Evolutionary conservation across 2,113 vertebrate genomes (phyloP).

Genomic region (Oreocharis arfaki): DNA sequence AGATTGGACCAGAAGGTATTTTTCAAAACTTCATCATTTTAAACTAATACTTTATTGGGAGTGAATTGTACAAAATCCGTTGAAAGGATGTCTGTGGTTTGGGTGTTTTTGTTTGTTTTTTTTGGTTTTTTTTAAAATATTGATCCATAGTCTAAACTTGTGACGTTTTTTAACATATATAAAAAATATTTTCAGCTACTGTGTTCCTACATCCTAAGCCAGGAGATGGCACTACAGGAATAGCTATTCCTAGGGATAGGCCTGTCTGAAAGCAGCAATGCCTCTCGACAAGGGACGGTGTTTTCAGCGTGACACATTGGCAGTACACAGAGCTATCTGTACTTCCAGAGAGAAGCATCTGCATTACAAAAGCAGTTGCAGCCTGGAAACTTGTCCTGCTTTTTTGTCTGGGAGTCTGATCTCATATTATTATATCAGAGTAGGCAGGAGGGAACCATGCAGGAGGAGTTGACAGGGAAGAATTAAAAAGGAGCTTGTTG

Average conservation of each 20-base stretch:
- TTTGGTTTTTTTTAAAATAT: too few relatives aligned
- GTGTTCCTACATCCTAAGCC: neutral
- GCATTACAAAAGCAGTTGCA: neutral
- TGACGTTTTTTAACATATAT: neutral
- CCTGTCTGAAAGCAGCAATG: neutral
- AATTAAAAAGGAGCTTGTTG: neutral
- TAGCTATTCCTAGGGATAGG: neutral
- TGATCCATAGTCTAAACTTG: neutral
- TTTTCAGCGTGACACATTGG: neutral
- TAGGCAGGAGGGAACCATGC: neutral
- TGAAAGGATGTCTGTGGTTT: neutral
- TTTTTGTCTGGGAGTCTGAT: neutral
- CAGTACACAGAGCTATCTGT: neutral
- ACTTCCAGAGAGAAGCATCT: neutral
- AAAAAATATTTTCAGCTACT: neutral
- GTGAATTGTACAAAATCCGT: neutral
- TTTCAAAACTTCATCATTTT: neutral
- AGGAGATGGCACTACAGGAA: slow-evolving; percentile 43
- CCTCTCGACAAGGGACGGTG: rapidly evolving
- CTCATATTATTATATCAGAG: neutral
- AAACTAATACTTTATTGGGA: neutral
- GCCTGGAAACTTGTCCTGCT: neutral
- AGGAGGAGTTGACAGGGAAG: neutral
- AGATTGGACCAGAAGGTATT: neutral
- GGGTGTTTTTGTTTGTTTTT: neutral